Evolutionary conservation across 2,888 invertebrate species (phyloP), one percentile per base, ranked within the genome.

Genomic region (Zhengitettix transpicula): DNA sequence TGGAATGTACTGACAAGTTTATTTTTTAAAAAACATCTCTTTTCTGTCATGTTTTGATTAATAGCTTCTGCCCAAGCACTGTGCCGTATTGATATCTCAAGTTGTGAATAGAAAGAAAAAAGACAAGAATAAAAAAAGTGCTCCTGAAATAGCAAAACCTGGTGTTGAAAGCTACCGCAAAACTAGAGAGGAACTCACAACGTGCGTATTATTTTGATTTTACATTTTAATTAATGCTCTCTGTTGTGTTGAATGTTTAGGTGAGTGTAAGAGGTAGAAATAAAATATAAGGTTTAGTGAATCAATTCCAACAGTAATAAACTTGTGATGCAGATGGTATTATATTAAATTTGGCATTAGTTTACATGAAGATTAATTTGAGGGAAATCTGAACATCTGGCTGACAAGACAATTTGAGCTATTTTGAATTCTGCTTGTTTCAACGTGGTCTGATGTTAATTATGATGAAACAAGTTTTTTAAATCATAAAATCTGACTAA

Each of bases 151-250:
- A 67, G 84, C 89, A 65, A 89, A 90, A 69, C 98, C 99, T 0
- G 99, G 99, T 5, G 85, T 87, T 64, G 99, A 99, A 72, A 98
- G 97, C 71, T 91, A 90, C 68, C 80, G 99, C 55, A 94, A 95
- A 74, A 95, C 95, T 0, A 80, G 99, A 59, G 97, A 98, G 73
- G 93, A 96, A 68, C 78, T 99, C 60, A 98, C 96, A 5, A 94
- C 95, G 67, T 79, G 68, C 63, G 69, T 28, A 67, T 41, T 55
- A 47, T 47, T 47, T 47, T 47, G 9, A 47, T 47, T 47, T 3
- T 7, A 16, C 8, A 28, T 16, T 42, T 56, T 40, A 56, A 9
- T 12, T 14, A 56, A 28, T 28, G 1, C 14, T 55, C n/a, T 14
- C 14, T 5, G 11, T 14, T 55, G 55, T 15, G 28, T 55, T 55